Conservation (phyloP, 1,140 invertebrate genomes). For the Steinernema khuongi region DNA sequence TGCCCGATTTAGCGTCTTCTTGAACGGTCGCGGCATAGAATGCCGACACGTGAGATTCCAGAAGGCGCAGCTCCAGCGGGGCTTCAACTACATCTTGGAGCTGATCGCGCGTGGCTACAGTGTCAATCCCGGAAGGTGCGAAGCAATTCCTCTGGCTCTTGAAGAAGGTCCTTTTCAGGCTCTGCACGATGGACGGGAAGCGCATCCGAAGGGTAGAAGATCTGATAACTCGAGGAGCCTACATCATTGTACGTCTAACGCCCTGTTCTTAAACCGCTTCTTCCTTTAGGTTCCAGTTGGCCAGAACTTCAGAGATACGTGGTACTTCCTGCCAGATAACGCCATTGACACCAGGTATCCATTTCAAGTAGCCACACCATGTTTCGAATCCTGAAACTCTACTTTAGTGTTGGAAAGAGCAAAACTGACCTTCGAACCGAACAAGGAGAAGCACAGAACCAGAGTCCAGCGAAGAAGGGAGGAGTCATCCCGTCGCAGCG, state of each 20-base stretch:
- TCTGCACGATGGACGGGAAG: slow-evolving; percentile 47
- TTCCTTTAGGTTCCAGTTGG: too few species aligned
- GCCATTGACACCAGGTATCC: slow-evolving; percentile 46
- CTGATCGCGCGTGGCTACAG: slow-evolving; percentile 40
- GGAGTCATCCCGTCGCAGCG: too few species aligned
- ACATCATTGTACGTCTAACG: too few species aligned
- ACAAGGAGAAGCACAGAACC: too few species aligned
- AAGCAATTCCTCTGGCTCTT: not conserved
- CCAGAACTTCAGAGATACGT: slow-evolving; percentile 46
- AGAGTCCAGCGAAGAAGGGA: too few species aligned
- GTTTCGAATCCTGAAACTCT: too few species aligned
- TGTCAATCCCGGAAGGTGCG: slow-evolving; percentile 45
- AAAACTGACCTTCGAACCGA: too few species aligned
- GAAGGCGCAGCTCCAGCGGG: slow-evolving; percentile 43
- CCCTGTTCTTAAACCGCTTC: too few species aligned
- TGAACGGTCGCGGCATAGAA: slow-evolving; percentile 48
- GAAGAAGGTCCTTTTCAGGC: slow-evolving; percentile 28
- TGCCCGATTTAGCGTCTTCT: slow-evolving; percentile 41
- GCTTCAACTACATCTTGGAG: slow-evolving; percentile 45
- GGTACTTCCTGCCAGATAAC: slow-evolving; percentile 51
- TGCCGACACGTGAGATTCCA: slow-evolving; percentile 42
- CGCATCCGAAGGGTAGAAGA: slow-evolving; percentile 39
- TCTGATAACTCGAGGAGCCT: slow-evolving; percentile 46
- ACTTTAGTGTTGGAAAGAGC: not conserved
- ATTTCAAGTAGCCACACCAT: not conserved